These are phyloP conservation scores for Ardeotis arabs DNA, from an alignment of 2,113 vertebrate genomes.

Conservation along the genomic window DNA sequence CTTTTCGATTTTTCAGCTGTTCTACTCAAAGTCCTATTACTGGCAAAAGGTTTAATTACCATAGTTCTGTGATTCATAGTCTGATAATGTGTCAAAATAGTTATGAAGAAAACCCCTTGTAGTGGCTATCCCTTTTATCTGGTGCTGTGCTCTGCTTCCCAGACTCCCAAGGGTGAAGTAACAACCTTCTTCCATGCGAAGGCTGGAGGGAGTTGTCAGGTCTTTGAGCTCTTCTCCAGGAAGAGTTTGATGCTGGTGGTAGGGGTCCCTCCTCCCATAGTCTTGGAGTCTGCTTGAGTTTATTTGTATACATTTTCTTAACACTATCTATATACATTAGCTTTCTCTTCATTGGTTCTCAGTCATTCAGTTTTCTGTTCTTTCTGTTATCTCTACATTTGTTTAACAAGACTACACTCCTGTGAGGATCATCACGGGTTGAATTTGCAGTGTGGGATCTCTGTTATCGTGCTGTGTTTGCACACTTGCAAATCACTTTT, in stretches of 20 bases:
- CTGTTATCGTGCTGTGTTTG: not conserved
- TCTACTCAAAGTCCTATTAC: not conserved
- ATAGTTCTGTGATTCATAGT: not conserved
- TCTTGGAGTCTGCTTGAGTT: not conserved
- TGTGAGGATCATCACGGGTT: not conserved
- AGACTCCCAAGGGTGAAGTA: not conserved
- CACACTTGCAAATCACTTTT: not conserved
- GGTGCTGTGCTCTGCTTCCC: not conserved
- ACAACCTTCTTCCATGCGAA: not conserved
- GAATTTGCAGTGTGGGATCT: not conserved
- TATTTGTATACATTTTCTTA: not conserved
- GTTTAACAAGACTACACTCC: not conserved
- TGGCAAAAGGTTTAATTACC: not conserved
- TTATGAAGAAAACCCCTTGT: not conserved
- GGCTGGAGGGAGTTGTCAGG: not conserved
- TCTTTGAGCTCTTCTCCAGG: not conserved
- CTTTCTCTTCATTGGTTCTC: not conserved
- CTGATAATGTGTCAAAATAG: not conserved
- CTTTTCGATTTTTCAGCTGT: not conserved
- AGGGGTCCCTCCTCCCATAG: fast-evolving
- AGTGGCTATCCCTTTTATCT: not conserved
- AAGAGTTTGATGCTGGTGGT: not conserved
- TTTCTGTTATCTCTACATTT: not conserved
- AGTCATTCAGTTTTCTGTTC: not conserved
- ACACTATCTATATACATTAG: not conserved